These are phyloP conservation scores for Didymodactylos carnosus DNA, from an alignment of 2,888 invertebrate species.

Conservation along the genomic window DNA sequence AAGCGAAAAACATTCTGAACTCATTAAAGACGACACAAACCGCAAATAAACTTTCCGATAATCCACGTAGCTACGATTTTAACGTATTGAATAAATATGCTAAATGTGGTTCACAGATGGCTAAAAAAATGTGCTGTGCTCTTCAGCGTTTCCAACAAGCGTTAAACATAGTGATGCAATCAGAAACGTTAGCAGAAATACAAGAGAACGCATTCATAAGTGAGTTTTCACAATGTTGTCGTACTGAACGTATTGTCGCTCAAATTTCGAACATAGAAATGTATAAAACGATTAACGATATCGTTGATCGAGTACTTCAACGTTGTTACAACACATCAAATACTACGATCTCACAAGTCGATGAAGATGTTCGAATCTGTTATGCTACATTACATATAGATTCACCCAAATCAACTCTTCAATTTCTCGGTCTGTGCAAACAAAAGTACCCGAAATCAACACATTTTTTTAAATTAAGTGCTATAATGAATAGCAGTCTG, in stretches of 20 bases:
- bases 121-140: neutral
- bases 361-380: neutral
- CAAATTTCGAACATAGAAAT: neutral
- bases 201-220: neutral
- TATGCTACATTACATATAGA: neutral
- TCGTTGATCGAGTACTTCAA: neutral
- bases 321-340: neutral
- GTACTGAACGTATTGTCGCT: constrained; percentile 1
- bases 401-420: neutral
- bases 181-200: neutral
- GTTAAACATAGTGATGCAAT: neutral
- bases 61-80: neutral
- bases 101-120: neutral
- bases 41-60: neutral
- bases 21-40: neutral
- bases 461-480: too few species aligned
- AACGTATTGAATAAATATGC: neutral
- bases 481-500: too few species aligned
- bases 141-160: neutral
- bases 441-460: too few species aligned
- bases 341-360: neutral
- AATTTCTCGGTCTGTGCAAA: too few species aligned
- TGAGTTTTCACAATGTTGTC: neutral
- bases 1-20: too few species aligned
- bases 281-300: neutral